Base-by-base conservation (phyloP, 2,113 vertebrate species). In the Erythrocercus mccallii region DNA sequence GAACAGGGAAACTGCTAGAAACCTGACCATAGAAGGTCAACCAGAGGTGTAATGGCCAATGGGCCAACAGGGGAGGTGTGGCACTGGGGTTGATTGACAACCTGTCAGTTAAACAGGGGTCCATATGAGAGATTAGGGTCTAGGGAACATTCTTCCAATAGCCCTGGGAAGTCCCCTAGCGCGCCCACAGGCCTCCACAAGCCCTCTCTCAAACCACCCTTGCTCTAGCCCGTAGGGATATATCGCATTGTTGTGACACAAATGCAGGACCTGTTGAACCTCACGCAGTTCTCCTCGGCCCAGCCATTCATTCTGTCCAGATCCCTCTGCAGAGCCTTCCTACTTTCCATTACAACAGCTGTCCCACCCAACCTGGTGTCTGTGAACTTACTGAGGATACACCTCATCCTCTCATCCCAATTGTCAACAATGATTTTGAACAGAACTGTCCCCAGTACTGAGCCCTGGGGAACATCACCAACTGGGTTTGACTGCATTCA, bases 381-480 rank as follows among this genome's bases (percentile, higher is more conserved):
- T 58, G 19, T 10, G 19, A 38, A 58, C 8, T 60, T 45, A 18
- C 8, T 66, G 33, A 60, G 44, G 28, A 16, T 30, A 33, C 9
- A 24, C 5, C 20, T 6, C 53, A 14, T 14, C 8, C 33, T 16
- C 22, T 38, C 28, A 13, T 37, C 27, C 38, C 30, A 66, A 66
- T 10, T 66, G 5, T 21, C 0, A 0, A 3, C 5, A n/a, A 17
- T 24, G 6, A 48, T 24, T 53, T n/a, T 25, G 21, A 53, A 10
- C 23, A 45, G 28, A 68, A 15, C 38, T 40, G 61, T 9, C 5
- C 28, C 24, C 6, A 25, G 2, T 15, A 10, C 15, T 30, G 45
- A 66, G 38, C 11, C 44, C 38, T 53, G 30, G n/a, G 24, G 28
- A 81, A 3, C 23, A 28, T 7, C 23, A 57, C 37, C 37, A 12